phyloP scores from a whole-genome alignment of 2,888 invertebrate species.

The Camptogramma bilineatum region DNA sequence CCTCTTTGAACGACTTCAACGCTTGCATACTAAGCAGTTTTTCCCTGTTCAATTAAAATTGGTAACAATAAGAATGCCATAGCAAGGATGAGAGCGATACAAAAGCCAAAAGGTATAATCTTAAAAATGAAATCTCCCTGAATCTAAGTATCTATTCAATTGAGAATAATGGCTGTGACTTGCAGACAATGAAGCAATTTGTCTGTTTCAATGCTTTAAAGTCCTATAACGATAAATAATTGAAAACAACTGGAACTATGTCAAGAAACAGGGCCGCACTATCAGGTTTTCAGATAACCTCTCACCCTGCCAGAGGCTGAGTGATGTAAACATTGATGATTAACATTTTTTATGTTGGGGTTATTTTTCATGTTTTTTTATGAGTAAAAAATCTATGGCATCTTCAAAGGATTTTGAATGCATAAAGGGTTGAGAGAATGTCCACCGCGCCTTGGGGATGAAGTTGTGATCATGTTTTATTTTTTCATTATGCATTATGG shows the following conservation, averaged over 20 bases:
- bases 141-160: background rate
- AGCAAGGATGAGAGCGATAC: background rate
- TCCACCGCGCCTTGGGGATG: too few relatives aligned
- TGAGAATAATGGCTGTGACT: background rate
- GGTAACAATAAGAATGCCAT: background rate
- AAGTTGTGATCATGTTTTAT: too few relatives aligned
- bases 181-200: slow-evolving; percentile 6
- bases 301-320: slow-evolving; percentile 37
- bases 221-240: slow-evolving; percentile 2
- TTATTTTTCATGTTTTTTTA: background rate
- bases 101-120: background rate
- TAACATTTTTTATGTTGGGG: too few relatives aligned
- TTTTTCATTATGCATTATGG: too few relatives aligned
- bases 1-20: background rate
- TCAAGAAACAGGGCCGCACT: slow-evolving; percentile 34
- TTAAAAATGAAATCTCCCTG: background rate
- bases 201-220: slow-evolving; percentile 14
- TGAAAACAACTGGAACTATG: slow-evolving; percentile 39
- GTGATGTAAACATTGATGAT: slow-evolving; percentile 27
- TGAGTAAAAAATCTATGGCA: too few relatives aligned
- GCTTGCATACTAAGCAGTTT: background rate
- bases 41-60: background rate
- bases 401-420: too few relatives aligned
- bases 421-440: too few relatives aligned
- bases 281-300: slow-evolving; percentile 44